Percentiles rank a stretch among this genome's conserved stretches.
Evolutionary conservation across 2,888 invertebrate species (phyloP).

Genomic region (Entomobrya multifasciata): DNA sequence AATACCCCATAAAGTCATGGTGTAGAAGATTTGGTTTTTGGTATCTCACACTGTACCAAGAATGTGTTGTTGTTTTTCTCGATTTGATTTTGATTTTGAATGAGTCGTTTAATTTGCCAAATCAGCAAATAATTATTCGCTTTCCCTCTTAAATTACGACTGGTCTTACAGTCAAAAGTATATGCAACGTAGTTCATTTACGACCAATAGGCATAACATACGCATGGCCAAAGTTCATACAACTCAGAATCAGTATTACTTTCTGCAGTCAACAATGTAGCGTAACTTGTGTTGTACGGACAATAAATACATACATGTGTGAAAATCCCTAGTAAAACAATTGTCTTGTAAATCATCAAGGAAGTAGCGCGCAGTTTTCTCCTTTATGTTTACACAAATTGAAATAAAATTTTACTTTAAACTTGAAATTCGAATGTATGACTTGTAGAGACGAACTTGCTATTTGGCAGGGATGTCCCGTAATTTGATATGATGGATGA

Average conservation of each 20-base stretch:
- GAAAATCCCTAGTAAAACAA: no score
- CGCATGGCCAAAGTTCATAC: background rate
- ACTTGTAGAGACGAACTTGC: no score
- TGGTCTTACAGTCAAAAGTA: constrained; percentile 28
- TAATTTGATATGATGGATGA: no score
- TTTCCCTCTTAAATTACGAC: constrained; percentile 68
- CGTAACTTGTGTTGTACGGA: background rate
- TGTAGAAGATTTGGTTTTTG: background rate
- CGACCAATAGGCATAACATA: background rate
- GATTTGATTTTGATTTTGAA: constrained; percentile 17
- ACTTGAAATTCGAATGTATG: no score
- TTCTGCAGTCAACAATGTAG: background rate
- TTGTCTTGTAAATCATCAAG: no score
- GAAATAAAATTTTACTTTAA: no score
- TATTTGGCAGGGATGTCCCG: no score
- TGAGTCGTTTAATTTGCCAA: constrained; percentile 26
- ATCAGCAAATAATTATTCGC: constrained; percentile 39
- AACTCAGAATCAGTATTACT: background rate
- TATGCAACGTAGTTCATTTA: background rate
- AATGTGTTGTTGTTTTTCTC: background rate
- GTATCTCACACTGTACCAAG: background rate
- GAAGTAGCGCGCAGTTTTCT: no score
- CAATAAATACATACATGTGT: no score
- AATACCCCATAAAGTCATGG: background rate
- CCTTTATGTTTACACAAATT: no score